These are phyloP conservation scores for Drosophila phalerata DNA, from an alignment of 2,888 invertebrate genomes.

Conservation along the genomic window DNA sequence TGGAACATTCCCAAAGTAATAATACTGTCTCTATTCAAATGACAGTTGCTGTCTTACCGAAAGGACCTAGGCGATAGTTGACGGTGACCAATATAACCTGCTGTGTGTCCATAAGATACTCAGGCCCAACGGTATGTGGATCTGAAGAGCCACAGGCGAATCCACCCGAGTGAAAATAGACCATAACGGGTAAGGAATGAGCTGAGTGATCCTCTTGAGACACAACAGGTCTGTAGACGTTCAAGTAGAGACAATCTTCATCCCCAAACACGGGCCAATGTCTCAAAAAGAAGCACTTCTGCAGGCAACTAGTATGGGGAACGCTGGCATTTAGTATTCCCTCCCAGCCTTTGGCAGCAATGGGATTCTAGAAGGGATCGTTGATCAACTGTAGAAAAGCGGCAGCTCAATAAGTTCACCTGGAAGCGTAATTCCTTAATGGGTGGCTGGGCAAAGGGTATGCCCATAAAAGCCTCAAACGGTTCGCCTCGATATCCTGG, in stretches of 20 bases:
- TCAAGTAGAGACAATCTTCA: conserved; percentile 87
- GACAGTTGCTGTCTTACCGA: conserved; percentile 55
- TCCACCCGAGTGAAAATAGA: conserved; percentile 86
- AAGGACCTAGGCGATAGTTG: conserved; percentile 83
- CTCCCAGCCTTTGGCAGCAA: conserved; percentile 66
- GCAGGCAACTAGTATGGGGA: conserved; percentile 85
- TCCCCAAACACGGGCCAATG: conserved; percentile 80
- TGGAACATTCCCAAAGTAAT: not conserved
- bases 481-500: conserved; percentile 69
- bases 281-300: conserved; percentile 84
- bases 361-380: conserved; percentile 74
- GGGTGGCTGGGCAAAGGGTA: conserved; percentile 84
- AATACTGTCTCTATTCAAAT: not conserved
- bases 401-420: conserved; percentile 52
- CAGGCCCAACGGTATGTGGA: conserved; percentile 84
- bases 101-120: conserved; percentile 85
- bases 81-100: conserved; percentile 84
- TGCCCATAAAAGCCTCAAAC: conserved; percentile 84
- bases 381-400: not conserved
- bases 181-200: conserved; percentile 84
- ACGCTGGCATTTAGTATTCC: conserved; percentile 75
- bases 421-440: conserved; percentile 78
- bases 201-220: not conserved
- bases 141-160: conserved; percentile 85
- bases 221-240: conserved; percentile 85